Percentiles rank a stretch among this genome's conserved stretches.
Conservation (phyloP, 2,113 vertebrate species). For the Porphyrio hochstetteri region DNA sequence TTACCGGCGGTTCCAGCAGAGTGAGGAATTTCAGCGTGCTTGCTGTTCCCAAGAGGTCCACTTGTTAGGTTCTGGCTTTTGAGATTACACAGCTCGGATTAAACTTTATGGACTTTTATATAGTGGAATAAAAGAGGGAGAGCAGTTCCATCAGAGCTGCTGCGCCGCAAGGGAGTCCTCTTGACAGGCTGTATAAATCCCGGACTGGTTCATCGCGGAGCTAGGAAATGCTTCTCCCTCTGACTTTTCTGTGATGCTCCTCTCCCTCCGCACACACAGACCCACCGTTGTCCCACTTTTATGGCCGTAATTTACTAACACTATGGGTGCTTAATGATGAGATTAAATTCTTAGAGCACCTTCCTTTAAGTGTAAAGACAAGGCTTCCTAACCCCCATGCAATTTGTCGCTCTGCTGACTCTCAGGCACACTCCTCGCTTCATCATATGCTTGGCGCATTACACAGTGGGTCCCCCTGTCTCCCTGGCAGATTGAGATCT, state of each 20-base stretch:
- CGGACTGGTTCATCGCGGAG: neutral
- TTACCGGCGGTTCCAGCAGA: neutral
- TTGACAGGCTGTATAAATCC: fast-evolving
- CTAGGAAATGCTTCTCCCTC: neutral
- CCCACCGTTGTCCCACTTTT: neutral
- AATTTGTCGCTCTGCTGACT: conserved; percentile 42
- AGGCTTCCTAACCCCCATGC: neutral
- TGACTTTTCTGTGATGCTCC: neutral
- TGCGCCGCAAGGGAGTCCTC: neutral
- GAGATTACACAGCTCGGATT: conserved; percentile 28
- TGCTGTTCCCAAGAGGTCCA: conserved; percentile 43
- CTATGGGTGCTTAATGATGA: neutral
- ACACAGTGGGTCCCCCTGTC: neutral
- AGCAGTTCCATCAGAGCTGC: neutral
- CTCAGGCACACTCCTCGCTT: neutral
- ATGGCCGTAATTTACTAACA: neutral
- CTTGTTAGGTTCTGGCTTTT: conserved; percentile 40
- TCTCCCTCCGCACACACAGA: neutral
- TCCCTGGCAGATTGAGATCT: neutral
- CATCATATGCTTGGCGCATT: neutral
- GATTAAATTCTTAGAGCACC: conserved; percentile 17
- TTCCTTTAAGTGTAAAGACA: neutral
- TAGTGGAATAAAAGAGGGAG: conserved; percentile 15
- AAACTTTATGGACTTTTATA: conserved; percentile 40
- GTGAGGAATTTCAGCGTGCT: conserved; percentile 30